Evolutionary conservation across 1,140 invertebrate genomes (phyloP), one percentile per base, ranked within the genome.

Genomic region (Aplysia californica): DNA sequence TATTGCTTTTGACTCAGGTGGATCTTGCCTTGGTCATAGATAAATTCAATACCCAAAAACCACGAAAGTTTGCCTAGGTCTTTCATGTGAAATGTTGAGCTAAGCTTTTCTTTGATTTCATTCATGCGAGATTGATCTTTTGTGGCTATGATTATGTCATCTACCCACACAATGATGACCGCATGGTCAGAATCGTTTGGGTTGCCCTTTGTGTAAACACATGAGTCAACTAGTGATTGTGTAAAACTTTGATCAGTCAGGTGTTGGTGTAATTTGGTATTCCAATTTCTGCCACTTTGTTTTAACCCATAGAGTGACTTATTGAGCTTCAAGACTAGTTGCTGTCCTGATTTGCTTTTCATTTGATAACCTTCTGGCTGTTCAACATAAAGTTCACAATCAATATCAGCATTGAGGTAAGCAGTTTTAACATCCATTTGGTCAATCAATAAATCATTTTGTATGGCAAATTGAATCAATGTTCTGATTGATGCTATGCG

Each of bases 171-270:
- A 73, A 83, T 84, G 21, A 79, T 64, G 23, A 83, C 75, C 20
- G 67, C 15, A 21, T 70, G 33, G 36, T 79, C 68, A 59, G 69
- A 61, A 64, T 76, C 29, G 58, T 59, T 41, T 55, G 64, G 1
- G 26, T 10, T 61, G 58, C 15, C 10, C 64, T 59, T 79, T 75
- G 73, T 55, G 61, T 73, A 82, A 0, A 80, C 68, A 79, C 82
- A 83, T 29, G 33, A 71, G 69, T 82, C 82, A 79, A 66, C 59
- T n/a, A 31, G 44, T 36, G 44, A 70, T 44, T 78, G 81, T 36
- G 20, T 80, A 59, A 91, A 87, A 2, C 86, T 85, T 78, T 87
- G 82, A 3, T 86, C 84, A 31, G 87, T 89, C 31, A 91, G 90
- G 74, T 86, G 89, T 72, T 87, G 26, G 68, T 81, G 68, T 26